Base-by-base conservation (phyloP, 2,888 invertebrate genomes). In the Syrphus vitripennis region DNA sequence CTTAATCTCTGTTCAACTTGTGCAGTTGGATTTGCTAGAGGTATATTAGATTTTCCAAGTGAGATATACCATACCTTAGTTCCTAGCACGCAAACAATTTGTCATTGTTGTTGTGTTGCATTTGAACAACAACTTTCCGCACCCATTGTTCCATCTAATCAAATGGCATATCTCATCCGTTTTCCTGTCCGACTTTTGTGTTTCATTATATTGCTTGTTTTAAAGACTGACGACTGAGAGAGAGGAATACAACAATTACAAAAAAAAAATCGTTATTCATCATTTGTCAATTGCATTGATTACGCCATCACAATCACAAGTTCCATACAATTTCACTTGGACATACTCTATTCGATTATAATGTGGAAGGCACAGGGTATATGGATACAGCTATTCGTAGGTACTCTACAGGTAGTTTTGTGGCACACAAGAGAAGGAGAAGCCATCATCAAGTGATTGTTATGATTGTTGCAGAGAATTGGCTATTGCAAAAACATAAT, bases 271-370 rank as follows among this genome's bases (percentile, higher is more conserved):
- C 59, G 65, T 76, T 76, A 29, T 81, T 53, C 69, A 45, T 74
- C 86, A 86, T 82, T 86, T 77, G 82, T 86, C 86, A 82, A 65
- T 75, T 80, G 79, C 70, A 59, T 65, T 59, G 77, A 78, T 86
- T 81, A 82, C 86, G 86, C 74, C 86, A 86, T 71, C 55, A 16
- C 48, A 57, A 77, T 70, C 45, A 16, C 40, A 53, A 77, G 71
- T 50, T 57, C 26, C 80, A 81, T 75, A 53, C 77, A 78, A 78
- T 83, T 78, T 83, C 78, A 74, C 78, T 67, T 55, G 67, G 71
- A 53, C 71, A 67, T 50, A 40, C 29, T 50, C 40, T 34, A 70
- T 72, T 67, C 57, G 57, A n/a, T 61, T 69, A 55, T 50, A 4
- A 19, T 57, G 4, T 19, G 16, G 24, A 24, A 4, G 21, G 24